Evolutionary conservation across 2,797 vertebrate species (phyloP), one percentile per base, ranked within the genome.

Genomic region (Hozukius guyotensis): DNA sequence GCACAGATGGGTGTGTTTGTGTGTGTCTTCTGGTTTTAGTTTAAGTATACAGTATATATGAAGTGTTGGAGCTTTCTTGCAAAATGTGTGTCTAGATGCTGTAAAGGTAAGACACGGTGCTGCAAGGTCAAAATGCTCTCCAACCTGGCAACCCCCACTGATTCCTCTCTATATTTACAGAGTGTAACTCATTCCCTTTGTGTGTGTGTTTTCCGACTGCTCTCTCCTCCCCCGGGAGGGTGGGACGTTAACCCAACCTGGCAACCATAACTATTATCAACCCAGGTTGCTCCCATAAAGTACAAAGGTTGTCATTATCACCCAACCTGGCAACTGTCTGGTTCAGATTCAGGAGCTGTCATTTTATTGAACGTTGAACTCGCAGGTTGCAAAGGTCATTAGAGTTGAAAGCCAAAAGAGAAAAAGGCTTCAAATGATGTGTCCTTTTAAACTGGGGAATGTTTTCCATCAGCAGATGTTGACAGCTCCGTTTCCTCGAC

Each of bases 241-340:
- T 52, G 9, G 8, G 32, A 61, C 57, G 32, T 60, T 42, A 59
- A 59, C 52, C 73, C 60, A 56, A 71, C 74, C 64, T 65, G 71
- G 70, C 66, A 70, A 63, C 60, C 46, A 27, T 10, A 46, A 60
- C 46, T 63, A 13, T 14, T 78, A 53, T 38, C 18, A 78, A 27
- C 46, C n/a, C 32, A 62, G 22, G 57, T 22, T 31, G 32, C 61
- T 70, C 53, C 42, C 12, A 56, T 36, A 66, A 60, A 63, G 13
- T 12, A 32, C 32, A 75, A 25, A 42, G 63, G 42, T 56, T 59
- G 63, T 62, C 73, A 68, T 63, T 55, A 12, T 76, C 25, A 63
- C 24, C 24, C 22, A 62, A 68, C 63, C 63, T 69, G 67, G 68
- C 31, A 68, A 29, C 60, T 7, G 24, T 77, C 75, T 74, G 73